phyloP scores from a whole-genome alignment of 2,888 invertebrate genomes.

The Dicycla oo region DNA sequence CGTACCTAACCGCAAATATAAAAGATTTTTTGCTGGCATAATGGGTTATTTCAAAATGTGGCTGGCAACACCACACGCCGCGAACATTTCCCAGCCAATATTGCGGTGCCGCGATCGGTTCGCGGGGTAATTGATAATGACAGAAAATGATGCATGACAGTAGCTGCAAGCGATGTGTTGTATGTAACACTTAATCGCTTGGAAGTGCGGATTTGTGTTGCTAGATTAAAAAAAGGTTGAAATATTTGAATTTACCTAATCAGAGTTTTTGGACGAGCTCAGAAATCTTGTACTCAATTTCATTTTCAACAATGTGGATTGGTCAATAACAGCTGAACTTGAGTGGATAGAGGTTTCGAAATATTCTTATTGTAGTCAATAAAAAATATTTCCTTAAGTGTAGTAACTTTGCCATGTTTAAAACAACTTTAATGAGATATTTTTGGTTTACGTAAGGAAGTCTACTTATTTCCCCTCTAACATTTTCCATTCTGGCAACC shows the following conservation, averaged over 20 bases:
- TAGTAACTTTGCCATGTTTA: background rate
- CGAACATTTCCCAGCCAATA: slow-evolving; percentile 76
- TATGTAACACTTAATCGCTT: slow-evolving; percentile 76
- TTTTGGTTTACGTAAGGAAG: background rate
- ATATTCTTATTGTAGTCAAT: background rate
- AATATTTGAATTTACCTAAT: slow-evolving; percentile 26
- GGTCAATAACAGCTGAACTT: background rate
- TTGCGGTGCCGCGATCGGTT: slow-evolving; percentile 75
- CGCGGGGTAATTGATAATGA: slow-evolving; percentile 87
- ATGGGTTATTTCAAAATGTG: slow-evolving; percentile 63
- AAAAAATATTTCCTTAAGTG: background rate
- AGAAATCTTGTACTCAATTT: background rate
- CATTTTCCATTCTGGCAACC: slow-evolving; percentile 68
- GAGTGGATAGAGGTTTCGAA: background rate
- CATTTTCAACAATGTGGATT: too few relatives aligned
- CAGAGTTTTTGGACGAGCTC: background rate
- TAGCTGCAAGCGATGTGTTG: slow-evolving; percentile 85
- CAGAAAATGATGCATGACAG: slow-evolving; percentile 88
- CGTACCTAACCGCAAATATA: slow-evolving; percentile 59
- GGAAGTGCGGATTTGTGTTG: slow-evolving; percentile 71
- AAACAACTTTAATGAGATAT: background rate
- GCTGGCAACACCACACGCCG: slow-evolving; percentile 76
- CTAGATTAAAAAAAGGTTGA: slow-evolving; percentile 54
- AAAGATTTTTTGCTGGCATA: slow-evolving; percentile 54
- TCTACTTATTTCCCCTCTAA: background rate